phyloP scores from a whole-genome alignment of 2,113 vertebrate species.

The Pygoscelis antarcticus region DNA sequence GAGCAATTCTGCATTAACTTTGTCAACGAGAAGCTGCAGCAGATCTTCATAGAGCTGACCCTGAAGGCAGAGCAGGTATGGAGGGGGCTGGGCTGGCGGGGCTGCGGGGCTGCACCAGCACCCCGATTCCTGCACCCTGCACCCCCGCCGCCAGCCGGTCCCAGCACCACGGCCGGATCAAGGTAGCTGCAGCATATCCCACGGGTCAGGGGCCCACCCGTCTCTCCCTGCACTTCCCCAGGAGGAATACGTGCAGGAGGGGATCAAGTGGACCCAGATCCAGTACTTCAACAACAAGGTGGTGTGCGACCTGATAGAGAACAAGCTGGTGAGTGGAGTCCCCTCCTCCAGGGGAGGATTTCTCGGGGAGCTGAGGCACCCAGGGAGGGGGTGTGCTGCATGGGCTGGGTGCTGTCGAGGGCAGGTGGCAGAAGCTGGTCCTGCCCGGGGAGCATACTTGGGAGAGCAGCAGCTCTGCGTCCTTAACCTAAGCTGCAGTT shows the following conservation, averaged over 20 bases:
- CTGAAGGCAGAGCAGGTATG: conserved; percentile 95
- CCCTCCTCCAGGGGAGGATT: neutral
- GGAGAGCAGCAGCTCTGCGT: neutral
- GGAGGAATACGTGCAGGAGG: conserved; percentile 98
- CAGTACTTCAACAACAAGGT: conserved; percentile 99
- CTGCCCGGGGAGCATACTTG: fast-evolving
- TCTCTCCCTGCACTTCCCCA: conserved; percentile 51
- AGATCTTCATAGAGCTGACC: conserved; percentile 98
- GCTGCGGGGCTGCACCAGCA: neutral
- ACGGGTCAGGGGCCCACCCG: fast-evolving
- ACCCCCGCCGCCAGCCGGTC: fast-evolving
- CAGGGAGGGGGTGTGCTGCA: fast-evolving
- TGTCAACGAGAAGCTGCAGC: conserved; percentile 97
- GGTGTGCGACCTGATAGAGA: conserved; percentile 98
- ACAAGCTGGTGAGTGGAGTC: conserved; percentile 86
- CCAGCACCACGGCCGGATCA: fast-evolving
- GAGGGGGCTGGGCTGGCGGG: too few relatives aligned
- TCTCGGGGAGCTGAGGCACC: neutral
- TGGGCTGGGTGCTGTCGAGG: neutral
- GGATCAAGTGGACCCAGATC: conserved; percentile 95
- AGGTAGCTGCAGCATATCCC: neutral
- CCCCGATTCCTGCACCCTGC: neutral
- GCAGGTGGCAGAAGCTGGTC: neutral
- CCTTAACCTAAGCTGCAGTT: neutral
- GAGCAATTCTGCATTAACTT: conserved; percentile 99